A percentile compares a stretch with the other conserved stretches of the same genome.
These are phyloP conservation scores for Aeoliscus strigatus DNA, from an alignment of 2,797 vertebrate genomes.

Conservation along the genomic window DNA sequence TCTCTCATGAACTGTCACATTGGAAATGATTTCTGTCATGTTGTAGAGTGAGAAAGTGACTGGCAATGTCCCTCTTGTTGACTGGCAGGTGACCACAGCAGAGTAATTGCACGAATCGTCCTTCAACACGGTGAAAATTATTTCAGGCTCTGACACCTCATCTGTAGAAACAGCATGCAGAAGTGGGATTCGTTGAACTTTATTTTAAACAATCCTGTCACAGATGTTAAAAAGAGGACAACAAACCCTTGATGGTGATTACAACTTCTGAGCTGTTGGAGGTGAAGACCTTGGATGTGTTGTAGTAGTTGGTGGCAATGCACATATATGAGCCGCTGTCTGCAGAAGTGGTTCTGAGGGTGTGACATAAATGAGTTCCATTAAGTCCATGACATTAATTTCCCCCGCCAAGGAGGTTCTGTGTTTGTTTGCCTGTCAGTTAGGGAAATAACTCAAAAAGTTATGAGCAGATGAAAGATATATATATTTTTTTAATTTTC, in stretches of 20 bases:
- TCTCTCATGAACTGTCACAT: not conserved
- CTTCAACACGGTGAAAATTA: constrained; percentile 56
- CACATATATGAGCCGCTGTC: constrained; percentile 64
- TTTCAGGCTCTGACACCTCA: constrained; percentile 44
- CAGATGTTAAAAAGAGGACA: not conserved
- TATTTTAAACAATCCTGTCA: not conserved
- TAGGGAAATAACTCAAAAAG: no score
- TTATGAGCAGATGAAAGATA: no score
- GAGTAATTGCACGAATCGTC: constrained; percentile 16
- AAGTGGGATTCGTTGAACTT: not conserved
- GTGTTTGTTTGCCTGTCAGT: no score
- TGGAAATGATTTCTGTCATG: not conserved
- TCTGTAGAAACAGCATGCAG: constrained; percentile 36
- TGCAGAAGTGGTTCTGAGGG: constrained; percentile 26
- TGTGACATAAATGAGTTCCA: not conserved
- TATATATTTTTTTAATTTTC: no score
- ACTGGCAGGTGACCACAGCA: constrained; percentile 52
- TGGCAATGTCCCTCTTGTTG: constrained; percentile 41
- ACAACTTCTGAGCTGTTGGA: constrained; percentile 14
- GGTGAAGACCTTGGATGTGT: constrained; percentile 19
- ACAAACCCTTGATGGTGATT: constrained; percentile 64
- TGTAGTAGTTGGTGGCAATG: constrained; percentile 49
- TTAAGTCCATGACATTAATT: no score
- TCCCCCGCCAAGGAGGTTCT: no score
- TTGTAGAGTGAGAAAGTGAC: constrained; percentile 58